These are phyloP conservation scores for Pedionomus torquatus DNA, from an alignment of 2,113 vertebrate genomes.

Conservation along the genomic window DNA sequence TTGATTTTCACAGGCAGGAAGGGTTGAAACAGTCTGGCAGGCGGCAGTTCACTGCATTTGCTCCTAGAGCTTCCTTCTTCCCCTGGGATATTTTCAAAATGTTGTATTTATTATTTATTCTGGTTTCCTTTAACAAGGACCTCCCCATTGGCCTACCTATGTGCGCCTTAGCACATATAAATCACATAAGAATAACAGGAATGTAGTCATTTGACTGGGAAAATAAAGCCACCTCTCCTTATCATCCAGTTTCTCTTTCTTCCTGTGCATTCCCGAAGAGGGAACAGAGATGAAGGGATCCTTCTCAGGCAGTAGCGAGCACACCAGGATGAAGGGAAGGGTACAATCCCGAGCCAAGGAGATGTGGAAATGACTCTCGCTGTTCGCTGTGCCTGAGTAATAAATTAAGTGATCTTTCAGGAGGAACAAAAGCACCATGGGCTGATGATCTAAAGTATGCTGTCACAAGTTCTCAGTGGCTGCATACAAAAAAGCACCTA, in stretches of 20 bases:
- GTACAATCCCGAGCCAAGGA: not conserved
- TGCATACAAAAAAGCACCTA: not conserved
- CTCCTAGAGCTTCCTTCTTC: not conserved
- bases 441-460: not conserved
- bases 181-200: not conserved
- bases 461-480: not conserved
- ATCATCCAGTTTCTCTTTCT: not conserved
- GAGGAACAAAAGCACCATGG: accelerated
- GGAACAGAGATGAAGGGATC: accelerated
- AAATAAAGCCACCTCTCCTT: not conserved
- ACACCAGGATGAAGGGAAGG: accelerated
- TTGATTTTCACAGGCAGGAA: not conserved
- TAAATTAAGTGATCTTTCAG: not conserved
- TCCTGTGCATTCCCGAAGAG: not conserved
- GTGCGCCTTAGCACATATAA: accelerated
- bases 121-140: not conserved
- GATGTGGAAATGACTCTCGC: not conserved
- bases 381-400: not conserved
- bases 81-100: not conserved
- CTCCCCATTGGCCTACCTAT: not conserved
- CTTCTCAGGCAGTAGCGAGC: accelerated
- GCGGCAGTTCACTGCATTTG: not conserved
- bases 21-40: not conserved
- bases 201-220: not conserved
- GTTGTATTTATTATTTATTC: not conserved